A percentile compares a stretch with the other conserved stretches of the same genome.
Evolutionary conservation across 2,113 vertebrate genomes (phyloP).

Genomic region (Eublepharis macularius): DNA sequence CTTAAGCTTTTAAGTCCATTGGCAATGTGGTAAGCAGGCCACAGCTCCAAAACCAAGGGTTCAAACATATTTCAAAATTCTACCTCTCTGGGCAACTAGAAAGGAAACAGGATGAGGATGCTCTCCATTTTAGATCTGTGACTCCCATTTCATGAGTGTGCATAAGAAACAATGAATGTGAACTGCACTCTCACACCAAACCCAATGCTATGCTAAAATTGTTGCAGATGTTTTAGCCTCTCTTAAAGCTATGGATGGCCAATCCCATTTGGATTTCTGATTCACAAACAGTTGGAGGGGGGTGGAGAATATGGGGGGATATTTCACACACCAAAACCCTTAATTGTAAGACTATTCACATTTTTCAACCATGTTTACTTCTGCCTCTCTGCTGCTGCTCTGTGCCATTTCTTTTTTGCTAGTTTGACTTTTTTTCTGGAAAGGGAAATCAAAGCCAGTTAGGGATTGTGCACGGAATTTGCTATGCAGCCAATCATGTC

Average conservation of each 20-base stretch:
- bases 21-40: conserved; percentile 69
- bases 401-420: neutral
- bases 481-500: neutral
- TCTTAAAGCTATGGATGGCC: neutral
- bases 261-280: neutral
- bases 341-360: neutral
- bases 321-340: neutral
- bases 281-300: neutral
- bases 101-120: conserved; percentile 66
- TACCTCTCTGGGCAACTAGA: conserved; percentile 63
- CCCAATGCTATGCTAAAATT: conserved; percentile 51
- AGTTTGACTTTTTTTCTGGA: neutral
- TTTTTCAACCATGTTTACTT: neutral
- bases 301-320: neutral
- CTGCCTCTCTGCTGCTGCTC: neutral
- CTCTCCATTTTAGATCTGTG: conserved; percentile 61
- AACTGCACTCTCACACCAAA: conserved; percentile 60
- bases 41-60: conserved; percentile 69
- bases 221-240: conserved; percentile 32
- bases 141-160: conserved; percentile 61
- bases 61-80: conserved; percentile 70
- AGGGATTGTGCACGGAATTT: neutral
- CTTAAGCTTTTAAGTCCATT: conserved; percentile 74
- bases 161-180: conserved; percentile 22
- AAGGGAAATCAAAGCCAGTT: neutral